Evolutionary conservation across 2,113 vertebrate genomes (phyloP).

Genomic region (Mormyrus lacerda): DNA sequence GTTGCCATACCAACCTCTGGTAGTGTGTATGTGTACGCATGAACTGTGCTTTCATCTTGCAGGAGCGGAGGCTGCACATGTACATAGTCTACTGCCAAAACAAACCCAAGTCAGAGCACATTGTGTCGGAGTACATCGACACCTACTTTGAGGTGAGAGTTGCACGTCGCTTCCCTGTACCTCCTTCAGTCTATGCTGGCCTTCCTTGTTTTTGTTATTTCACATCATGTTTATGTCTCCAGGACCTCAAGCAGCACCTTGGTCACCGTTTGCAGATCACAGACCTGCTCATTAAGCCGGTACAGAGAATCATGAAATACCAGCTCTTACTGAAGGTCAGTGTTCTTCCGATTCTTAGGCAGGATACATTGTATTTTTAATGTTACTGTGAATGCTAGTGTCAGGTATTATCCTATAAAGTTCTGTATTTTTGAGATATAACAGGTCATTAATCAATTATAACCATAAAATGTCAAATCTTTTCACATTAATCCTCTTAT

Average conservation of each 20-base stretch:
- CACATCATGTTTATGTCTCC: constrained; percentile 19
- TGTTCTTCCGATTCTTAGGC: neutral
- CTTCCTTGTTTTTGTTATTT: neutral
- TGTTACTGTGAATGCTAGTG: neutral
- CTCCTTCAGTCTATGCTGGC: neutral
- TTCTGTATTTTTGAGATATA: neutral
- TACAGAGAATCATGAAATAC: constrained; percentile 79
- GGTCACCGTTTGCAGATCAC: constrained; percentile 74
- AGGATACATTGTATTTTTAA: neutral
- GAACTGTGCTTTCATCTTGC: constrained; percentile 8
- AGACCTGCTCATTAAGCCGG: constrained; percentile 72
- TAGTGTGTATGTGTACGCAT: neutral
- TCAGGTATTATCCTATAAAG: neutral
- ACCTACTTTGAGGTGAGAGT: constrained; percentile 76
- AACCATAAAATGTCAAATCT: neutral
- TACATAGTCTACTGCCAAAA: constrained; percentile 83
- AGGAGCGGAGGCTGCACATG: constrained; percentile 81
- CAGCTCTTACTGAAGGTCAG: constrained; percentile 73
- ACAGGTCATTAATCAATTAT: neutral
- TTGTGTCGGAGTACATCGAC: constrained; percentile 79
- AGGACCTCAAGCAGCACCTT: constrained; percentile 74
- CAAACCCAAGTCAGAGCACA: constrained; percentile 81
- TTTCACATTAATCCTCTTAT: neutral
- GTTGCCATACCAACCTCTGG: neutral
- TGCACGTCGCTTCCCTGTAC: neutral